These are phyloP conservation scores for Cyclophora punctaria DNA, from an alignment of 2,888 invertebrate species.

Conservation along the genomic window DNA sequence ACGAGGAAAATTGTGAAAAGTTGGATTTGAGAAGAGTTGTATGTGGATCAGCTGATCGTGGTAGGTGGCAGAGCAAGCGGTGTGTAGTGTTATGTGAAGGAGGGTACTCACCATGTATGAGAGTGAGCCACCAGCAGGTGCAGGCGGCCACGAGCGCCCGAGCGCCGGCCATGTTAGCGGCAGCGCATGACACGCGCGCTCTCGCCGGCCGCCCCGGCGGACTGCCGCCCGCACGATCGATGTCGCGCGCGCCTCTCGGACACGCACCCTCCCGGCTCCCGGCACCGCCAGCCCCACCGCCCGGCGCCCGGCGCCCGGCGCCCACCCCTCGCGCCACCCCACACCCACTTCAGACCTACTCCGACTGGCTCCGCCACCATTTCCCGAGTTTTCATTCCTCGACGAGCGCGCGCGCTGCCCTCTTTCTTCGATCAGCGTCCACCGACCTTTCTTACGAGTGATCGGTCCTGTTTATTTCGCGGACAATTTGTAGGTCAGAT, in stretches of 20 bases:
- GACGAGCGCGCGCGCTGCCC: constrained; percentile 77
- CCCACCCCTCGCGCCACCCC: constrained; percentile 40
- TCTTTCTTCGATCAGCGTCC: constrained; percentile 58
- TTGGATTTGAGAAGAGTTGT: constrained; percentile 30
- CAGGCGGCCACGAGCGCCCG: constrained; percentile 73
- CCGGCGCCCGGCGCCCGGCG: constrained; percentile 45
- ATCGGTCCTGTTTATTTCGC: constrained; percentile 67
- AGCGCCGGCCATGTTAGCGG: constrained; percentile 74
- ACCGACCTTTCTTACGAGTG: constrained; percentile 69
- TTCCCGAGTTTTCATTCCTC: constrained; percentile 62
- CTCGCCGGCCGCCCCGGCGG: constrained; percentile 74
- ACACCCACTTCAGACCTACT: constrained; percentile 40
- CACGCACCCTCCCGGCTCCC: constrained; percentile 62
- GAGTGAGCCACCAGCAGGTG: constrained; percentile 72
- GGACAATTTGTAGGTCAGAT: constrained; percentile 66
- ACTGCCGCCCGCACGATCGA: constrained; percentile 58
- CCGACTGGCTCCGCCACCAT: constrained; percentile 46
- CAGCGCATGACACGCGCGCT: constrained; percentile 73
- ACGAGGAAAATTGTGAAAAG: constrained; percentile 39
- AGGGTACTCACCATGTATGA: constrained; percentile 69
- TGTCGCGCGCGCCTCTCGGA: constrained; percentile 51
- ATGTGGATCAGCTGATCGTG: constrained; percentile 50
- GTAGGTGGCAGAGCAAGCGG: not conserved
- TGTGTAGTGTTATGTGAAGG: constrained; percentile 6
- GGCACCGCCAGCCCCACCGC: constrained; percentile 35